A percentile compares a stretch with the other conserved stretches of the same genome.
These are phyloP conservation scores for Amiota communis DNA, from an alignment of 2,888 invertebrate genomes.

Conservation along the genomic window DNA sequence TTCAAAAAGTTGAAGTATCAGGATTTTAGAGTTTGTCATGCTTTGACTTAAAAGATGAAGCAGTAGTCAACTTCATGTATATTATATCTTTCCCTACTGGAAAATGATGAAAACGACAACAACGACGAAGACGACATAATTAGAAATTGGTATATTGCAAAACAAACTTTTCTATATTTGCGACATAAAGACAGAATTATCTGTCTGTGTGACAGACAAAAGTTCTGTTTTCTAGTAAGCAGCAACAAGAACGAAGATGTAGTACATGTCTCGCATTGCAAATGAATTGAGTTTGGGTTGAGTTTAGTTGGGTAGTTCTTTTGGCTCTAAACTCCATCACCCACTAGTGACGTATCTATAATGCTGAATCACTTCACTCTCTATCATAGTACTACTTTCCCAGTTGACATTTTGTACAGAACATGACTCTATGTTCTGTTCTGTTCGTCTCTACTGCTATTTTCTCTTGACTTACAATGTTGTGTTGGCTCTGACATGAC, in stretches of 20 bases:
- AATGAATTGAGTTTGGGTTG: neutral
- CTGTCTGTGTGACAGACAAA: neutral
- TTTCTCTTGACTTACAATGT: neutral
- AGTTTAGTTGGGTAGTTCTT: neutral
- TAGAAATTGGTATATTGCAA: conserved; percentile 57
- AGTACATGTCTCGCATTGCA: conserved; percentile 16
- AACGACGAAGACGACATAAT: conserved; percentile 48
- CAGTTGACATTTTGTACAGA: conserved; percentile 51
- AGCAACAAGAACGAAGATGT: conserved; percentile 17
- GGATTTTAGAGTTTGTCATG: conserved; percentile 11
- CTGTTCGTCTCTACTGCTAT: neutral
- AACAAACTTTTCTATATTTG: conserved; percentile 42
- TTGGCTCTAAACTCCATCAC: no score
- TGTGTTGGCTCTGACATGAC: conserved; percentile 44
- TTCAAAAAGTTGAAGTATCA: conserved; percentile 3
- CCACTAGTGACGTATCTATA: no score
- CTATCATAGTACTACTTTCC: conserved; percentile 1
- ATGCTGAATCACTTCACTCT: no score
- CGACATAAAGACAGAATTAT: neutral
- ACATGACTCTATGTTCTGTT: no score
- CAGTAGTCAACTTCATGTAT: neutral
- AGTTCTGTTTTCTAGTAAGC: conserved; percentile 9
- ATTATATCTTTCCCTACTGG: no score
- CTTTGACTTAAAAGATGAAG: neutral
- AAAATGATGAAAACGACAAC: neutral